These are phyloP conservation scores for Campoletis sonorensis DNA, from an alignment of 1,140 invertebrate genomes.

Conservation along the genomic window DNA sequence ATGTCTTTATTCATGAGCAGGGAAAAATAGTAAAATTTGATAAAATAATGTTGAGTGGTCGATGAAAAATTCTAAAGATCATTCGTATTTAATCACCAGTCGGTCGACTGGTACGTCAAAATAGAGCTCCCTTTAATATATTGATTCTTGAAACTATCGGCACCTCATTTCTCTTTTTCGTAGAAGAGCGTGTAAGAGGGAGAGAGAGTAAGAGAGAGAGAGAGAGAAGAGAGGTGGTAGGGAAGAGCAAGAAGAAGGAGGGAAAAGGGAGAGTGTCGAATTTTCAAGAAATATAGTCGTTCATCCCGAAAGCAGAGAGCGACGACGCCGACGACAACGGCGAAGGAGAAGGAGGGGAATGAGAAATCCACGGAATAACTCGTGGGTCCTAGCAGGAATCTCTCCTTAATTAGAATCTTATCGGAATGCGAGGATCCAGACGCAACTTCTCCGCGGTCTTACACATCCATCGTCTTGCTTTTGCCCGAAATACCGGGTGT, in stretches of 20 bases:
- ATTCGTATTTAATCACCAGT: neutral
- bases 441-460: conserved; percentile 33
- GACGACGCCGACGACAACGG: neutral
- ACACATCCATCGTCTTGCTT: neutral
- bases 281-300: conserved; percentile 32
- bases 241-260: neutral
- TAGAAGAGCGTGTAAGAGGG: neutral
- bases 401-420: conserved; percentile 64
- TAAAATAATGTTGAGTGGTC: neutral
- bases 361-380: conserved; percentile 19
- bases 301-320: neutral
- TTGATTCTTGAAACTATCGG: conserved; percentile 3
- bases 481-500: neutral
- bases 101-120: neutral
- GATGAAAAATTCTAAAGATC: neutral
- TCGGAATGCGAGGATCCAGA: conserved; percentile 55
- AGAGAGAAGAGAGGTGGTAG: neutral
- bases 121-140: neutral
- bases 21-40: neutral
- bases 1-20: neutral
- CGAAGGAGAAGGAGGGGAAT: neutral
- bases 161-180: neutral
- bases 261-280: neutral
- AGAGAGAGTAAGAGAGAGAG: neutral
- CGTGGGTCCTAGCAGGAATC: neutral